These are phyloP conservation scores for Megastigmus dorsalis DNA, from an alignment of 2,888 invertebrate species.

Conservation along the genomic window DNA sequence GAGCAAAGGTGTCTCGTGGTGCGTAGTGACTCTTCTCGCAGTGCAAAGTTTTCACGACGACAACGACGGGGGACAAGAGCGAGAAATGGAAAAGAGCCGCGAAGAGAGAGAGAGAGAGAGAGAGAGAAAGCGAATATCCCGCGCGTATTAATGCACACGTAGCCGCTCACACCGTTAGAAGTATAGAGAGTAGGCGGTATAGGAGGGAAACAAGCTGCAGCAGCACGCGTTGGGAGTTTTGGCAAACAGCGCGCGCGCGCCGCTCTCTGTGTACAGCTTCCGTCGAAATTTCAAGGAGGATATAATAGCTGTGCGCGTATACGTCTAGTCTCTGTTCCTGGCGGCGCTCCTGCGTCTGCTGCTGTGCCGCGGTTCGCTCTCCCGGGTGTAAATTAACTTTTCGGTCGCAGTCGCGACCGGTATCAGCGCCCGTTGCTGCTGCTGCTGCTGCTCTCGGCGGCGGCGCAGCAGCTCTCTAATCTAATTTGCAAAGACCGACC, in stretches of 20 bases:
- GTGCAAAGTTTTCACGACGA: too few species aligned
- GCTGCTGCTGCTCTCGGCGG: neutral
- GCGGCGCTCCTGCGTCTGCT: too few species aligned
- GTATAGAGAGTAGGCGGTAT: neutral
- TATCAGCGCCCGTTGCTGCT: too few species aligned
- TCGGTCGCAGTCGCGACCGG: neutral
- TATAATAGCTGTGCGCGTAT: conserved; percentile 29
- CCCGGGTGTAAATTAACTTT: conserved; percentile 40
- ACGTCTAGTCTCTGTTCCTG: neutral
- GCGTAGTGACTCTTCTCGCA: too few species aligned
- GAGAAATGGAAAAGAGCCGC: conserved; percentile 13
- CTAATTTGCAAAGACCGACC: conserved; percentile 21
- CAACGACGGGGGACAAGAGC: too few species aligned
- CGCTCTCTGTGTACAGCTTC: neutral
- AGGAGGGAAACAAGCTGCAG: conserved; percentile 9
- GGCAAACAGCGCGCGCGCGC: neutral
- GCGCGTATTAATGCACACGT: too few species aligned
- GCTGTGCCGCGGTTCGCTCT: too few species aligned
- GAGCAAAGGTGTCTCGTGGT: too few species aligned
- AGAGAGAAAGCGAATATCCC: too few species aligned
- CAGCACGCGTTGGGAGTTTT: conserved; percentile 11
- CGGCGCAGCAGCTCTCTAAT: neutral
- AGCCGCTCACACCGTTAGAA: too few species aligned
- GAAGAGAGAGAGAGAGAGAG: neutral
- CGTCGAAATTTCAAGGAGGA: conserved; percentile 24